Percentiles rank a stretch among this genome's conserved stretches.
Conservation (phyloP, 2,797 vertebrate genomes). For the Rhabdophis nuchalis region DNA sequence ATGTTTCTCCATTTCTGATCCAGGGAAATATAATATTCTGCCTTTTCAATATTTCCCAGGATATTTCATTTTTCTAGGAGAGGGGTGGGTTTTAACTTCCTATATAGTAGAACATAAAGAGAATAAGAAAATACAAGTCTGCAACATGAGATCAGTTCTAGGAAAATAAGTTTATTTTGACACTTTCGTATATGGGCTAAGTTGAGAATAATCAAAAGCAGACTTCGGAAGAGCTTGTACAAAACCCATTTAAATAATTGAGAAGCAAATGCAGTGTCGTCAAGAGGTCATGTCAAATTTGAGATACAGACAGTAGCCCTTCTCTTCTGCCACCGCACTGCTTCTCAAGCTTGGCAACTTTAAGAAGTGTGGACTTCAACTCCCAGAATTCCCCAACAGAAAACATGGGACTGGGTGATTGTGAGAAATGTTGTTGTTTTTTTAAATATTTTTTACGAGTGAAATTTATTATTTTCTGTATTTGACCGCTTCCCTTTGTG, state of each 20-base stretch:
- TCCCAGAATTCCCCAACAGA: background rate
- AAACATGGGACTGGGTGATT: background rate
- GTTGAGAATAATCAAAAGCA: background rate
- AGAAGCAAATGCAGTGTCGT: background rate
- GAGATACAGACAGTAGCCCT: background rate
- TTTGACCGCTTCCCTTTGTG: constrained; percentile 7
- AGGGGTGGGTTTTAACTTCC: no score
- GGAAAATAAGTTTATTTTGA: background rate
- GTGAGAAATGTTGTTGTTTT: background rate
- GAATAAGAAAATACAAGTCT: background rate
- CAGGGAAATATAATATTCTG: no score
- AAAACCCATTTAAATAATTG: background rate
- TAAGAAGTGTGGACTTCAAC: background rate
- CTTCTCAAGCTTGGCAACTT: background rate
- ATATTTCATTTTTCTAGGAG: no score
- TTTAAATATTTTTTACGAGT: background rate
- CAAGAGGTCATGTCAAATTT: background rate
- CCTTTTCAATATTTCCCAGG: no score
- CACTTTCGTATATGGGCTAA: background rate
- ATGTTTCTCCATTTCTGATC: no score
- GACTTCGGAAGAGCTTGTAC: background rate
- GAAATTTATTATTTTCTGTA: constrained; percentile 24
- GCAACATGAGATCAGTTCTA: background rate
- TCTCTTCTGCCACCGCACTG: background rate
- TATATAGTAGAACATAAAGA: no score